These are phyloP conservation scores for Poeciliopsis turneri DNA, from an alignment of 2,797 vertebrate species.

Conservation along the genomic window DNA sequence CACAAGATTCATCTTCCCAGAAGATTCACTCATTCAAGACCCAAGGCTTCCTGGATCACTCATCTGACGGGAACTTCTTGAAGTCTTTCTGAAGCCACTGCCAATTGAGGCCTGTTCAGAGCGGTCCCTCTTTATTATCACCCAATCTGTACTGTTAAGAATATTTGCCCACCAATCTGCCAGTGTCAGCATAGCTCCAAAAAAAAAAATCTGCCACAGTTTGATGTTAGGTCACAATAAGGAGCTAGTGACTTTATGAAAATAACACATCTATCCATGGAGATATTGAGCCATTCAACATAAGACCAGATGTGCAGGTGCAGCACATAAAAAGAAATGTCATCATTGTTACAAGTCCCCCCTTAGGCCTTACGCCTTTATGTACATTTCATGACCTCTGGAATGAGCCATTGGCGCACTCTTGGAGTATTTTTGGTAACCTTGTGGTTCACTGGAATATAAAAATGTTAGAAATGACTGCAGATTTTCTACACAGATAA, in stretches of 20 bases:
- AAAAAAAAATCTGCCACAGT: constrained; percentile 21
- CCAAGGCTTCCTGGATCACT: constrained; percentile 49
- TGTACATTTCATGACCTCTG: not conserved
- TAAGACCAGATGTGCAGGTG: not conserved
- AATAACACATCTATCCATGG: not conserved
- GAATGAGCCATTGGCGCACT: not conserved
- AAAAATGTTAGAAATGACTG: not conserved
- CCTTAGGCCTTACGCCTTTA: no score
- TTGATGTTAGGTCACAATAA: constrained; percentile 44
- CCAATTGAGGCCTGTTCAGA: constrained; percentile 55
- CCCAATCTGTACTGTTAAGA: constrained; percentile 73
- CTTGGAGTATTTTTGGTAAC: not conserved
- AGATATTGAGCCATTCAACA: not conserved
- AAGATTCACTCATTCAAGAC: constrained; percentile 55
- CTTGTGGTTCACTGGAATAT: not conserved
- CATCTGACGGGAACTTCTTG: constrained; percentile 51
- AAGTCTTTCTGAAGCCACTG: constrained; percentile 33
- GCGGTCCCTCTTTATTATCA: constrained; percentile 66
- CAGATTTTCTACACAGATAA: not conserved
- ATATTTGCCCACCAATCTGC: constrained; percentile 70
- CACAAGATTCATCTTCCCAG: constrained; percentile 40
- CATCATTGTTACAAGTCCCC: no score
- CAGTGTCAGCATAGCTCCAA: constrained; percentile 43
- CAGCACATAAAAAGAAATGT: no score
- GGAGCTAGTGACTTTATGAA: constrained; percentile 9